A percentile compares a stretch with the other conserved stretches of the same genome.
These are phyloP conservation scores for Bombycilla garrulus DNA, from an alignment of 2,113 vertebrate species.

Conservation along the genomic window DNA sequence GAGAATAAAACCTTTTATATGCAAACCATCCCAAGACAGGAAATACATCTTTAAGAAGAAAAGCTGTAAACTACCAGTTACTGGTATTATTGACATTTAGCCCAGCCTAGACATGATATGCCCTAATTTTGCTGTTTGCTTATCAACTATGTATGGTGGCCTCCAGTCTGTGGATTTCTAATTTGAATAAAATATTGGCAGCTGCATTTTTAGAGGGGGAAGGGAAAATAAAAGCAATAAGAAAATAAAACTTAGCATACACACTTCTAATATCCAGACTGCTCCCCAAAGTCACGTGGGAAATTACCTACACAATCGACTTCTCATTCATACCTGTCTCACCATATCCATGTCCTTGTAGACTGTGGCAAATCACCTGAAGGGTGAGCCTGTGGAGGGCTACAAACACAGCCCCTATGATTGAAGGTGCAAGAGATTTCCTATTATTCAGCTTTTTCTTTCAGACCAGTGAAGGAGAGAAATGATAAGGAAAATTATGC, in stretches of 20 bases:
- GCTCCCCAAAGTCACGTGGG: background rate
- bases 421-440: background rate
- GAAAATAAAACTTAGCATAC: background rate
- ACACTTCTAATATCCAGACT: background rate
- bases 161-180: conserved; percentile 8
- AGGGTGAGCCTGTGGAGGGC: background rate
- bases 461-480: background rate
- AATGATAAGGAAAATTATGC: background rate
- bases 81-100: conserved; percentile 43
- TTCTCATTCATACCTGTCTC: background rate
- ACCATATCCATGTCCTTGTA: background rate
- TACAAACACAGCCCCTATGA: background rate
- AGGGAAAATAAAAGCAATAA: background rate
- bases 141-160: conserved; percentile 29
- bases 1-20: conserved; percentile 4
- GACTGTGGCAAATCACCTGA: background rate
- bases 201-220: background rate
- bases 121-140: conserved; percentile 44
- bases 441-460: conserved; percentile 6
- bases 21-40: background rate
- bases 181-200: background rate
- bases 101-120: conserved; percentile 2
- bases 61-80: conserved; percentile 12
- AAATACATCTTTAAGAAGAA: conserved; percentile 18
- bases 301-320: background rate